Evolutionary conservation across 2,797 vertebrate species (phyloP).

Genomic region (Enteromius viviparus): DNA sequence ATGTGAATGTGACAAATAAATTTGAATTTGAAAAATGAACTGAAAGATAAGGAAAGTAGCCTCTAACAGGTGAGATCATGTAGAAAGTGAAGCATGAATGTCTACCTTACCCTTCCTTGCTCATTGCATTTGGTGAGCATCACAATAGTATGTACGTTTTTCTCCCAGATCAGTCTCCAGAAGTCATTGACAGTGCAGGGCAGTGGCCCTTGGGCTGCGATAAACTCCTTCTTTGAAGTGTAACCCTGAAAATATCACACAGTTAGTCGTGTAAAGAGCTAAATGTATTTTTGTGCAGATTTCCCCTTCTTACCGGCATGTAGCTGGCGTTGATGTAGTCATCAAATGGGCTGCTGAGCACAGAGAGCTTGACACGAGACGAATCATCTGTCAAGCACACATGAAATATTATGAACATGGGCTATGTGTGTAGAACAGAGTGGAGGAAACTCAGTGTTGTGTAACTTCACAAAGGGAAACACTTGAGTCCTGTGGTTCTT

Average conservation of each 20-base stretch:
- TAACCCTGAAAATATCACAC: constrained; percentile 80
- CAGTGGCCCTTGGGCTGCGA: constrained; percentile 93
- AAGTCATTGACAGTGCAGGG: constrained; percentile 88
- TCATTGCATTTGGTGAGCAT: constrained; percentile 96
- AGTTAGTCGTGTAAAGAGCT: background rate
- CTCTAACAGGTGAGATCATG: background rate
- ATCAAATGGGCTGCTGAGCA: constrained; percentile 75
- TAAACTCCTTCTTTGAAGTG: constrained; percentile 87
- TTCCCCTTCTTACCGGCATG: constrained; percentile 81
- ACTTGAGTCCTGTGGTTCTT: constrained; percentile 66
- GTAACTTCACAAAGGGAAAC: background rate
- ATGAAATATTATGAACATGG: constrained; percentile 8
- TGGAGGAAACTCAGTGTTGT: background rate
- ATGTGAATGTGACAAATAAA: no score
- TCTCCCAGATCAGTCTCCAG: constrained; percentile 98
- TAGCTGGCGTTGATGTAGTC: constrained; percentile 97
- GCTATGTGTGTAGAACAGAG: background rate
- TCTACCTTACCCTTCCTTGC: constrained; percentile 83
- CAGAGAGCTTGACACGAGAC: constrained; percentile 91
- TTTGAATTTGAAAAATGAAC: background rate
- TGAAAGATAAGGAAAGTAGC: background rate
- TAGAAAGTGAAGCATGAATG: background rate
- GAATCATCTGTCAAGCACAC: constrained; percentile 81
- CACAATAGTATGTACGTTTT: constrained; percentile 86
- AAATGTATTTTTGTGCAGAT: background rate